These are phyloP conservation scores for Hydrozoanthus gracilis DNA, from an alignment of 92 coral and sea anemone genomes.

Conservation along the genomic window DNA sequence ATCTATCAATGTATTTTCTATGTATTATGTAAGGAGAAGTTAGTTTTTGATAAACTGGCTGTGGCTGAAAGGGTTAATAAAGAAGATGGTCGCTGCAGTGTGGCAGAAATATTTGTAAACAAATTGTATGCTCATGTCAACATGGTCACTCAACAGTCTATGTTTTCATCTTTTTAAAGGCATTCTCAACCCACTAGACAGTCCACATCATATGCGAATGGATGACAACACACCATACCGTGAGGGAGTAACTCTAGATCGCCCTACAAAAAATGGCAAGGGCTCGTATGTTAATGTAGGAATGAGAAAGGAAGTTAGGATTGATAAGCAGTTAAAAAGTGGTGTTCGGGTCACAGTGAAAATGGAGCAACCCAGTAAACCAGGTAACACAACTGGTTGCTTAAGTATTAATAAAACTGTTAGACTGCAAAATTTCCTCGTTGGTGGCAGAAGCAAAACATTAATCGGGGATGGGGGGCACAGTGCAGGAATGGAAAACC, in stretches of 20 bases:
- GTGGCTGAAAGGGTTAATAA: no score
- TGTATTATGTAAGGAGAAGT: no score
- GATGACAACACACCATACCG: constrained; percentile 82
- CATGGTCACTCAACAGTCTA: neutral
- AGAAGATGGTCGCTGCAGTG: no score
- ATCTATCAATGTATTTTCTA: no score
- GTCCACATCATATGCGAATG: constrained; percentile 97
- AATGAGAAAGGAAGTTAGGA: constrained; percentile 88
- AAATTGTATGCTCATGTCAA: no score
- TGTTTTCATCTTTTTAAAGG: constrained; percentile 50
- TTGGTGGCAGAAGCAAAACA: neutral
- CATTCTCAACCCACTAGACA: constrained; percentile 89
- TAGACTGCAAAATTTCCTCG: no score
- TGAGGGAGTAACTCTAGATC: constrained; percentile 91
- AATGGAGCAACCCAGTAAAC: constrained; percentile 65
- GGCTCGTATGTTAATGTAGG: constrained; percentile 96
- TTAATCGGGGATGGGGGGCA: neutral
- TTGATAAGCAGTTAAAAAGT: constrained; percentile 87
- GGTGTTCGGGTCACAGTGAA: constrained; percentile 94
- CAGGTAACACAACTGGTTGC: constrained; percentile 38
- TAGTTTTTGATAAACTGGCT: no score
- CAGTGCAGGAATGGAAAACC: no score
- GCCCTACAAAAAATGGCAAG: constrained; percentile 81
- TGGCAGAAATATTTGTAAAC: no score
- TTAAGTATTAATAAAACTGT: no score